phyloP scores from a whole-genome alignment of 2,113 vertebrate species.

The Larimichthys crocea region DNA sequence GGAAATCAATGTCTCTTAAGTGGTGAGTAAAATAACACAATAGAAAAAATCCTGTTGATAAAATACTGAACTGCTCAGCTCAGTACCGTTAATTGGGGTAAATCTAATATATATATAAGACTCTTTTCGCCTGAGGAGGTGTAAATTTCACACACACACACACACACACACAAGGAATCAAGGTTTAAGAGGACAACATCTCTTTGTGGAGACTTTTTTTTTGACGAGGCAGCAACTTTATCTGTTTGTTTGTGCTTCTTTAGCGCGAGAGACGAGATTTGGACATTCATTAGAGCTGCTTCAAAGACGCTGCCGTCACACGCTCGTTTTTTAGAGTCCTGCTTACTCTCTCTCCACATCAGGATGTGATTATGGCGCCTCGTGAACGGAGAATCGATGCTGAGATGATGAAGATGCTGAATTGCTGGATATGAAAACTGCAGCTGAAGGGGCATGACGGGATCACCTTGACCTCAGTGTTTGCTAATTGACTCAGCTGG shows the following conservation, averaged over 20 bases:
- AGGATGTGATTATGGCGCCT: conserved; percentile 20
- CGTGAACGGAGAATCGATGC: not conserved
- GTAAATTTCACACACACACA: not conserved
- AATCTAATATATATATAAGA: not conserved
- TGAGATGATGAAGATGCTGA: conserved; percentile 40
- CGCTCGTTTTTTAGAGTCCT: conserved; percentile 28
- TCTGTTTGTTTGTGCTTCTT: conserved; percentile 41
- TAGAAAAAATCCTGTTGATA: not conserved
- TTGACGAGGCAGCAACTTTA: conserved; percentile 34
- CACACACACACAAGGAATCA: not conserved
- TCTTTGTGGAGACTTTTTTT: conserved; percentile 20
- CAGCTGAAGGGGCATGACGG: not conserved
- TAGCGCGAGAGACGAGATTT: conserved; percentile 22
- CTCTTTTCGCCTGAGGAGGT: conserved; percentile 3
- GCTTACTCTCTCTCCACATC: conserved; percentile 3
- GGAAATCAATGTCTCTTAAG: not conserved
- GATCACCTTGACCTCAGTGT: conserved; percentile 14
- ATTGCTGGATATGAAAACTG: conserved; percentile 24
- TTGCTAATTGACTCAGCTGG: not conserved
- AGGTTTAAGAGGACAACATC: conserved; percentile 26
- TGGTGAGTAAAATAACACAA: not conserved
- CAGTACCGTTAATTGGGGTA: not conserved
- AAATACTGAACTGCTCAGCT: not conserved
- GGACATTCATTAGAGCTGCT: conserved; percentile 47
- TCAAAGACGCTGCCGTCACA: conserved; percentile 35